These are phyloP conservation scores for Enteromius mattozi DNA, from an alignment of 2,797 vertebrate species.

Conservation along the genomic window DNA sequence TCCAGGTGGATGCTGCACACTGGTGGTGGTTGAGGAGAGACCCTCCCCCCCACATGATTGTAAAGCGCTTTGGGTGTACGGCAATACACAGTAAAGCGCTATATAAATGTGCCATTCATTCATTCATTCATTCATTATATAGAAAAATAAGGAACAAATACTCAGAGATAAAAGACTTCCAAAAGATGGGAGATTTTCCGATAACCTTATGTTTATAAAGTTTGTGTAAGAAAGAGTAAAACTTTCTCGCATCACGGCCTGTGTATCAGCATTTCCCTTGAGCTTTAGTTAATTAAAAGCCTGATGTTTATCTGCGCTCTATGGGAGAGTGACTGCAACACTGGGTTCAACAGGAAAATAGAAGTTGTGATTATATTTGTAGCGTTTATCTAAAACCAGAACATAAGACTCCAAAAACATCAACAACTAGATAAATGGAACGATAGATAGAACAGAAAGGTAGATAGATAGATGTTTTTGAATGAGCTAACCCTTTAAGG, in stretches of 20 bases:
- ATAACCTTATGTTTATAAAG: slow-evolving; percentile 69
- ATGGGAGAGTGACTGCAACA: slow-evolving; percentile 56
- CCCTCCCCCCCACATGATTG: too few species aligned
- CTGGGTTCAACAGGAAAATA: slow-evolving; percentile 12
- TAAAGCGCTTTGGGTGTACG: too few species aligned
- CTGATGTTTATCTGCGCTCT: slow-evolving; percentile 71
- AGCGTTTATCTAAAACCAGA: not conserved
- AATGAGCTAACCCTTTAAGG: too few species aligned
- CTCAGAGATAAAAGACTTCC: slow-evolving; percentile 47
- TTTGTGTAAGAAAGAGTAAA: slow-evolving; percentile 66
- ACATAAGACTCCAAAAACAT: slow-evolving; percentile 41
- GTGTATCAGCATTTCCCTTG: slow-evolving; percentile 74
- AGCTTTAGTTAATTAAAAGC: slow-evolving; percentile 78
- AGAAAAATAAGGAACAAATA: not conserved
- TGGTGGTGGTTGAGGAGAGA: too few species aligned
- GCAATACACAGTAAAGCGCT: too few species aligned
- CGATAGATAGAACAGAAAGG: not conserved
- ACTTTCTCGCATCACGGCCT: not conserved
- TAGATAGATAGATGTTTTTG: not conserved
- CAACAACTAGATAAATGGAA: not conserved
- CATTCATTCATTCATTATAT: too few species aligned
- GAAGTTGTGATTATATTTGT: not conserved
- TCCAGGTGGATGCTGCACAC: too few species aligned
- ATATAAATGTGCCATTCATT: too few species aligned
- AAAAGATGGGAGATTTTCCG: slow-evolving; percentile 69